phyloP scores from a whole-genome alignment of 2,797 vertebrate genomes.

The Aeoliscus strigatus region DNA sequence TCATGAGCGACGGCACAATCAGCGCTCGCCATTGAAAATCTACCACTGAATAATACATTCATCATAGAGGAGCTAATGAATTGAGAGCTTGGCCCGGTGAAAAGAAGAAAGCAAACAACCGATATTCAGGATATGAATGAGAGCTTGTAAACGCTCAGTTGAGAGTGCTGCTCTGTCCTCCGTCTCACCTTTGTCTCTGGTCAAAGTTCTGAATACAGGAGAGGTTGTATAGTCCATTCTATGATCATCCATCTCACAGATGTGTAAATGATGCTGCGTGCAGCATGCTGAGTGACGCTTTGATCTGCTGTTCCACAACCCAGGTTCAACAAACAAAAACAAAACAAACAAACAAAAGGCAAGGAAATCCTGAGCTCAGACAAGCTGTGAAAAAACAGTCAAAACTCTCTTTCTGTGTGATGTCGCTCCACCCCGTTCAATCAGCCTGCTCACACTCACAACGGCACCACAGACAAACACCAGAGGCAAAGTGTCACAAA shows the following conservation, averaged over 20 bases:
- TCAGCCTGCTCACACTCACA: slow-evolving; percentile 51
- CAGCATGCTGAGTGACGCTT: slow-evolving; percentile 61
- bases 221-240: slow-evolving; percentile 55
- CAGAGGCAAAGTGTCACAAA: too few species aligned
- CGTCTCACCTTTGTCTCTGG: slow-evolving; percentile 67
- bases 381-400: slow-evolving; percentile 63
- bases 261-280: slow-evolving; percentile 73
- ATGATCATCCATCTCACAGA: slow-evolving; percentile 70
- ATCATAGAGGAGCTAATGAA: slow-evolving; percentile 70
- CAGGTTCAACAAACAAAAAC: slow-evolving; percentile 59
- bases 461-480: slow-evolving; percentile 39
- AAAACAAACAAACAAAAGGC: too few species aligned
- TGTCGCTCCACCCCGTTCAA: slow-evolving; percentile 52
- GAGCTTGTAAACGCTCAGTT: slow-evolving; percentile 50
- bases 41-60: slow-evolving; percentile 74
- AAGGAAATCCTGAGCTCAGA: slow-evolving; percentile 67
- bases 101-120: slow-evolving; percentile 72
- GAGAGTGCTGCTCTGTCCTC: slow-evolving; percentile 49
- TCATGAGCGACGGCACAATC: slow-evolving; percentile 74
- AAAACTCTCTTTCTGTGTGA: slow-evolving; percentile 56
- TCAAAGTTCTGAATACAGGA: slow-evolving; percentile 64
- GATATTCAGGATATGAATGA: slow-evolving; percentile 72
- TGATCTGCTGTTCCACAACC: slow-evolving; percentile 70
- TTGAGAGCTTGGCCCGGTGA: slow-evolving; percentile 71
- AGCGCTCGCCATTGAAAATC: slow-evolving; percentile 62